Evolutionary conservation across 2,113 vertebrate species (phyloP), one percentile per base, ranked within the genome.

Genomic region (Lycaon pictus): DNA sequence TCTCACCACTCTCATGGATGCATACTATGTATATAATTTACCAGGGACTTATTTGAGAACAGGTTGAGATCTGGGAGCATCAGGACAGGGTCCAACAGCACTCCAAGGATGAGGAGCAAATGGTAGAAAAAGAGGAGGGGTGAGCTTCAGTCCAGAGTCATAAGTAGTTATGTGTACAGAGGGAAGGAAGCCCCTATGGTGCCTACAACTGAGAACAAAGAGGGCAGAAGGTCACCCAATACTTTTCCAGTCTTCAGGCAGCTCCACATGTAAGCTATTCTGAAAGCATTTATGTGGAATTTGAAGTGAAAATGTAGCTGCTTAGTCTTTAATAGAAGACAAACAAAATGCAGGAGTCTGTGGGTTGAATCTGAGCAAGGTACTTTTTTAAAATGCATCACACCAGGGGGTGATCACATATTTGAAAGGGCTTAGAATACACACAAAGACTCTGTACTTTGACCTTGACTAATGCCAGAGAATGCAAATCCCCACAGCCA

Each of bases 401-500:
- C 74, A 67, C 12, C 35, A 93, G 32, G 67, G 58, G 43, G 58
- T 85, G 56, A 96, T 71, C 83, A 67, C 35, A 23, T 83, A 88
- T 92, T 90, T 92, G 53, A 96, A 97, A 95, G 69, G 48, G n/a
- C 53, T 97, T 87, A 81, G 58, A 94, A 96, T 90, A 32, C n/a
- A 96, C 29, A 92, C 48, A 87, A 74, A 94, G 58, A 20, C 87
- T 95, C 37, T 97, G 29, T 95, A 29, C 60, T 92, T 92, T 97
- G 97, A 96, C 96, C 96, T 97, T 97, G 96, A 87, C 80, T 93
- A 88, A 95, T 87, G 32, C 71, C 19, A 71, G 58, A 62, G 91
- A 96, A 98, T 98, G 96, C 87, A 98, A 98, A 98, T 98, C 86
- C 60, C 43, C 76, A 89, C 0, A 2, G 51, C 53, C 88, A 97